phyloP scores from a whole-genome alignment of 2,888 invertebrate genomes.

The Coelopa pilipes region DNA sequence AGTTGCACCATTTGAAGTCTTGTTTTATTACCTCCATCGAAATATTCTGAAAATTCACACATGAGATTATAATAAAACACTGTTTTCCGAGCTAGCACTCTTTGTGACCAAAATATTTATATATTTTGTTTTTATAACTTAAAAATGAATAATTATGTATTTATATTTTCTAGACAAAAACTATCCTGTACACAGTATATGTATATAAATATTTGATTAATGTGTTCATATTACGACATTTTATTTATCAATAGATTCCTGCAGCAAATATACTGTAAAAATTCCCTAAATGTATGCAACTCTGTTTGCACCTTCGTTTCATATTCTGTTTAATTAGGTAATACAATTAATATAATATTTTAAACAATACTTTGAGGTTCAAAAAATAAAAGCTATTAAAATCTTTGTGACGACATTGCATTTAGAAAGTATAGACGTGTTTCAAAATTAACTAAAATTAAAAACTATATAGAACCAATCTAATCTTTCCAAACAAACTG shows the following conservation, averaged over 20 bases:
- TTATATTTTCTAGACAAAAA: constrained; percentile 29
- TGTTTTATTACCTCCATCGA: no score
- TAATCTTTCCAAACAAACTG: no score
- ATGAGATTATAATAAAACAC: background rate
- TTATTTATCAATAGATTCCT: constrained; percentile 11
- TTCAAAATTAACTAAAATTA: constrained; percentile 4
- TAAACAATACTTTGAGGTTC: constrained; percentile 3
- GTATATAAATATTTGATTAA: constrained; percentile 16
- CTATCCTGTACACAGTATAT: background rate
- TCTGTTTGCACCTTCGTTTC: background rate
- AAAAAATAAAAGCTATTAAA: constrained; percentile 33
- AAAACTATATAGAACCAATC: no score
- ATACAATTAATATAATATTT: background rate
- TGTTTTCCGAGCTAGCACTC: constrained; percentile 6
- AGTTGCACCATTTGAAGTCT: no score
- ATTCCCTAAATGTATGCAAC: constrained; percentile 43
- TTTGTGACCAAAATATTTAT: constrained; percentile 31
- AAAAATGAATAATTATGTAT: constrained; percentile 36
- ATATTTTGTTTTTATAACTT: constrained; percentile 30
- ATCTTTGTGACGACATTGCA: constrained; percentile 39
- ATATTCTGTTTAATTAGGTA: background rate
- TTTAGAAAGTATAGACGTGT: background rate
- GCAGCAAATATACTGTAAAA: constrained; percentile 35
- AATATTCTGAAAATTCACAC: background rate
- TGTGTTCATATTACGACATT: constrained; percentile 6